Evolutionary conservation across 2,113 vertebrate species (phyloP).

Genomic region (Sigmodon hispidus): DNA sequence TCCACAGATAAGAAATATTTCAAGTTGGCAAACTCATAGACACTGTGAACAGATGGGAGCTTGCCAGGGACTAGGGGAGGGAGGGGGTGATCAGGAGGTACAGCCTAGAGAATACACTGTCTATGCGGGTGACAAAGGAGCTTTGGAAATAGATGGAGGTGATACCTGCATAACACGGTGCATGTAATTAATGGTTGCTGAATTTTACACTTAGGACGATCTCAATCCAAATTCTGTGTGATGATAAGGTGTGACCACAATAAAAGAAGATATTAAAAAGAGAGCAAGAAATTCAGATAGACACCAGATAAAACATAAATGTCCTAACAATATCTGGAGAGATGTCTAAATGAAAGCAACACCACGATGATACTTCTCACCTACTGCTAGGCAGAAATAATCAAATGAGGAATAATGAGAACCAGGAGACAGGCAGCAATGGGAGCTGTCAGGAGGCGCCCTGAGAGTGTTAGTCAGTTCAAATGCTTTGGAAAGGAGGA

Average conservation of each 20-base stretch:
- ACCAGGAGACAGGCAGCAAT: background rate
- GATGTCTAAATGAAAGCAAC: slow-evolving; percentile 3
- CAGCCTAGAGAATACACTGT: background rate
- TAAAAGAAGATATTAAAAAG: background rate
- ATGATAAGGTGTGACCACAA: slow-evolving; percentile 22
- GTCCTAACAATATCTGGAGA: slow-evolving; percentile 14
- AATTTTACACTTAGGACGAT: background rate
- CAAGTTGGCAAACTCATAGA: background rate
- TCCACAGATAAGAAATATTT: background rate
- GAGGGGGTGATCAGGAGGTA: no score
- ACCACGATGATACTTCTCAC: background rate
- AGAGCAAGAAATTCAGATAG: background rate
- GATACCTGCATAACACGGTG: background rate
- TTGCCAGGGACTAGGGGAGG: background rate
- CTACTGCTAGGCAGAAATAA: background rate
- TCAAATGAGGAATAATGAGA: background rate
- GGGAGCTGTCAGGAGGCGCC: background rate
- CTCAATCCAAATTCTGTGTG: slow-evolving; percentile 13
- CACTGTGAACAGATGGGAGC: background rate
- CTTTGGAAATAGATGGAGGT: background rate
- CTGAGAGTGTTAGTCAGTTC: background rate
- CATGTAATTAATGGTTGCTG: background rate
- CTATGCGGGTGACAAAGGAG: background rate
- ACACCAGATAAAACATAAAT: background rate
- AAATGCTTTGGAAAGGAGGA: background rate